Evolutionary conservation across 64 coral and sea anemone genomes (phyloP), one percentile per base, ranked within the genome.

Genomic region (Catalaphyllia jardinei): DNA sequence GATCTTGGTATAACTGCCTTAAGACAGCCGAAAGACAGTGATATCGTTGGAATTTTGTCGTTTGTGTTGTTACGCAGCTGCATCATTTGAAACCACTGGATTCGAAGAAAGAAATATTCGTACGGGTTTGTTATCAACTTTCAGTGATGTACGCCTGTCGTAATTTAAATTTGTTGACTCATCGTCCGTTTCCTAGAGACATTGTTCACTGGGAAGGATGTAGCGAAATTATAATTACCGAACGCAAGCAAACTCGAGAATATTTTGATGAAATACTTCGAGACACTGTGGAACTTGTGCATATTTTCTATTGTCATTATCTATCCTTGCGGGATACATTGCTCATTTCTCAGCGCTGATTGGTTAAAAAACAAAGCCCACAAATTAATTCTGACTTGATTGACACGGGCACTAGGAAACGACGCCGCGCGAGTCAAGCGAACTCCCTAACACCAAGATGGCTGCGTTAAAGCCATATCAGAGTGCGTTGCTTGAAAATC

Each of bases 401-500:
- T 93, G 95, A 91, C 95, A 93, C 88, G 75, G 87, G 82, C 87
- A 42, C 46, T 82, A 31, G 49, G 78, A 57, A 96, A 83, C 82
- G 95, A 96, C 95, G 95, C 95, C 83, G 85, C 33, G 79, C 64
- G n/a, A n/a, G n/a, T n/a, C 59, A 51, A 13, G 62, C 29, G 20
- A 75, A 60, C 38, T 46, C 67, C 25, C 83, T 13, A 64, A 71
- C 18, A 64, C 60, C 28, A 93, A 91, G 87, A 96, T 96, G 95
- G 95, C 95, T 62, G 83, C 88, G 65, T 74, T 96, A 28, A 84
- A 88, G 14, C 83, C 91, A 14, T 91, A 96, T 31, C 95, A 96
- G 60, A 88, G 82, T 74, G 92, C 80, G 83, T 91, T 96, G 38
- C 78, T 96, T 29, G 92, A 93, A 93, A 93, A 93, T 72, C 91